A percentile compares a stretch with the other conserved stretches of the same genome.
Evolutionary conservation across 2,888 invertebrate species (phyloP).

Genomic region (Polymixis flavicincta): DNA sequence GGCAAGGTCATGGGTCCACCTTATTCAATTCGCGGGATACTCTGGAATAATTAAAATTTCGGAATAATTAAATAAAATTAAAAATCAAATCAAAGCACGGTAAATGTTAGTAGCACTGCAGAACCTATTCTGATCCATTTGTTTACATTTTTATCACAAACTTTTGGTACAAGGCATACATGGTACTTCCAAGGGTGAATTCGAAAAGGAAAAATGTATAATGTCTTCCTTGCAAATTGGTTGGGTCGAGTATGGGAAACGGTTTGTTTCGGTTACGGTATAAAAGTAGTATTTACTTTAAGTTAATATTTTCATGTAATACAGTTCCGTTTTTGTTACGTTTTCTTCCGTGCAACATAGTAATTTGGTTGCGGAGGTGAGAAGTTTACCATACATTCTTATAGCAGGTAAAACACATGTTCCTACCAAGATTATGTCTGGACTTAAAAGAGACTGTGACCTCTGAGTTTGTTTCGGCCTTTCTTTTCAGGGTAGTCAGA

Average conservation of each 20-base stretch:
- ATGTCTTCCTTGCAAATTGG: constrained; percentile 52
- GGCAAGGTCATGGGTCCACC: too few species aligned
- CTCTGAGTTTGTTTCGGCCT: too few species aligned
- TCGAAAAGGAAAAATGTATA: constrained; percentile 51
- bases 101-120: not conserved
- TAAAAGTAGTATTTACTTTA: constrained; percentile 21
- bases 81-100: not conserved
- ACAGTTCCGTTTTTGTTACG: constrained; percentile 17
- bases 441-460: too few species aligned
- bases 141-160: not conserved
- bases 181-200: constrained; percentile 28
- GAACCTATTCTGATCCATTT: too few species aligned
- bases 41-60: not conserved
- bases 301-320: constrained; percentile 14
- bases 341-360: constrained; percentile 7
- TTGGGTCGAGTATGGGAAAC: constrained; percentile 9
- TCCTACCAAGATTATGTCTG: too few species aligned
- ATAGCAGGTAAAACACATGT: too few species aligned
- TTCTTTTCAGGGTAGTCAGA: too few species aligned
- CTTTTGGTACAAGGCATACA: constrained; percentile 1
- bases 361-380: not conserved
- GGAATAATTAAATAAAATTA: too few species aligned
- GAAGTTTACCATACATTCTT: not conserved
- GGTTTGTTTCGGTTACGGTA: constrained; percentile 24
- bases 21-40: too few species aligned